Base-by-base conservation (phyloP, 2,888 invertebrate species). In the Arctia plantaginis region DNA sequence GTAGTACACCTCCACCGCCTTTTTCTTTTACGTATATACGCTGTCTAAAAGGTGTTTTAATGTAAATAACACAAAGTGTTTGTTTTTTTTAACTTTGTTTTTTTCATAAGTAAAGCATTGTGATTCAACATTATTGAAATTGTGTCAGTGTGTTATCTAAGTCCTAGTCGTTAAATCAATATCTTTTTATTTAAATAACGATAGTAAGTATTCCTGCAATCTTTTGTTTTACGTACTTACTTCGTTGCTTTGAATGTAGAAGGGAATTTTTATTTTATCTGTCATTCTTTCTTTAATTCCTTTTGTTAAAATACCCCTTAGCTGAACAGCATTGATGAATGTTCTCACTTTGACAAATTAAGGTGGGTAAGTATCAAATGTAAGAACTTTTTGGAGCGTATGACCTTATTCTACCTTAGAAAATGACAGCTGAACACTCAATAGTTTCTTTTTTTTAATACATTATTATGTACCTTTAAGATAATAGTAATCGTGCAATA, bases 91-190 rank as follows among this genome's bases (percentile, higher is more conserved):
- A 30, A 20, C n/a, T 27, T n/a, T 27, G 33, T 69, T 59, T 55
- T 39, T 27, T 55, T 15, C 20, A 55, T 44, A 55, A 69, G 69
- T 73, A 69, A 73, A 69, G 33, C 66, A 73, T 69, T 66, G 41
- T 15, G 69, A 27, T 55, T 33, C 55, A 66, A 35, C 51, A 27
- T 47, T 66, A 66, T 66, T 66, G 66, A 69, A 80, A 82, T 84
- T 71, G 74, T 77, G 80, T 80, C 74, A 84, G 35, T 51, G n/a
- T 51, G 74, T 84, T 82, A 84, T 82, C 82, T 71, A 30, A 73
- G 69, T 75, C 41, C 75, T 77, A 74, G 71, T 73, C 80, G 80
- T 79, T 82, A 76, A 68, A 66, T 23, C 74, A 55, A 55, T 67
- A 83, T 79, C 74, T 82, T 13, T 71, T 44, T 74, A 64, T 71